A percentile compares a stretch with the other conserved stretches of the same genome.
Conservation (phyloP, 2,797 vertebrate genomes). For the Florisuga fusca region DNA sequence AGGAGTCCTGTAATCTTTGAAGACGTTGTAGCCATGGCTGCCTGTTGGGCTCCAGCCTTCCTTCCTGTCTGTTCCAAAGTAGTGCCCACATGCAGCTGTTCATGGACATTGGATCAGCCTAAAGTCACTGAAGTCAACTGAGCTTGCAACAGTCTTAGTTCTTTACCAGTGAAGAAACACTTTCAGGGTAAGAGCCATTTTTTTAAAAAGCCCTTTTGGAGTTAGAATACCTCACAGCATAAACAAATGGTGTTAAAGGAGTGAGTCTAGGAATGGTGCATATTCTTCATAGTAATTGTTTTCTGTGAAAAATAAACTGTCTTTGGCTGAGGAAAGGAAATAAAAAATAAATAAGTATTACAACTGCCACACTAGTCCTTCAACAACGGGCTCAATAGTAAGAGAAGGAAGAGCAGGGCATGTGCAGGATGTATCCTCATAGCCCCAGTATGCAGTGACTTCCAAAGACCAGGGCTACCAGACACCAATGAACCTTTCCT, state of each 20-base stretch:
- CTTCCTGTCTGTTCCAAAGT: background rate
- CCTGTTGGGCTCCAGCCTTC: background rate
- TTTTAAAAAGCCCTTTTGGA: background rate
- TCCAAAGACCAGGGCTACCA: background rate
- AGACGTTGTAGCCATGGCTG: background rate
- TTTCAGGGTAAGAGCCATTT: background rate
- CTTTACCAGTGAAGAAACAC: background rate
- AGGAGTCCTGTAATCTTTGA: background rate
- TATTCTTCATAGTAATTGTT: background rate
- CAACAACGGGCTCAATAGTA: background rate
- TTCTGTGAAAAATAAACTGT: background rate
- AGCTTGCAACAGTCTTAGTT: background rate
- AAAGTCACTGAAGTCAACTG: background rate
- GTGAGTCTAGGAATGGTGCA: background rate
- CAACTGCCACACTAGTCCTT: background rate
- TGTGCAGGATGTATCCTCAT: background rate
- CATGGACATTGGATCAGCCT: background rate
- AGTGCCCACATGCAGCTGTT: background rate
- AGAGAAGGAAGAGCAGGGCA: background rate
- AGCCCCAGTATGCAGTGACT: background rate
- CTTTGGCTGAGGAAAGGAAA: background rate
- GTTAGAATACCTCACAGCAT: background rate
- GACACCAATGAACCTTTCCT: accelerated
- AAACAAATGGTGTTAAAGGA: background rate
- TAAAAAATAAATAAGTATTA: background rate